Evolutionary conservation across 2,888 invertebrate species (phyloP), one percentile per base, ranked within the genome.

Genomic region (Baccha elongata): DNA sequence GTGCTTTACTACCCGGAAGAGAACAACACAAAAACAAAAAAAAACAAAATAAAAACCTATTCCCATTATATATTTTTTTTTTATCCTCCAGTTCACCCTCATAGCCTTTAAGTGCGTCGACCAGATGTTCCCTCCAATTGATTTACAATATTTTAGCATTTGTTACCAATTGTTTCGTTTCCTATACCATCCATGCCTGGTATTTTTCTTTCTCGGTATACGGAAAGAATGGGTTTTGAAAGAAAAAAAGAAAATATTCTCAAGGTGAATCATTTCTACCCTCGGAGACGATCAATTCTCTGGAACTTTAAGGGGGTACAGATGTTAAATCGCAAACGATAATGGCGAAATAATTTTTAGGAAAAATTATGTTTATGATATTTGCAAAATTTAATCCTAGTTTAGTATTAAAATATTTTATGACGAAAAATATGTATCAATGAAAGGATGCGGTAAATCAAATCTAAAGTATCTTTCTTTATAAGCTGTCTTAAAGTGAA

Each of bases 111-210:
- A 80, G 46, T 69, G 15, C 46, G 21, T 53, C 58, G 58, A 23
- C 74, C 80, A 80, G 80, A 69, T 80, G 80, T 40, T 80, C n/a
- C 72, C 73, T 58, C 58, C 88, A 89, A 89, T 89, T 89, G 89
- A 89, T 89, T 89, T 89, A 87, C 87, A 88, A 89, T 89, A 89
- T 89, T 89, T 89, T 88, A 87, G 86, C 86, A 87, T 88, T 74
- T 79, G 76, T 68, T 85, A 67, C 46, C 67, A 73, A 84, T 84
- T 78, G 55, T 13, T 53, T 55, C 35, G 46, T 32, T 21, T 46
- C 40, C 46, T 44, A 11, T 53, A 26, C 13, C 10, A 11, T 46
- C 46, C 21, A 19, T 53, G 52, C 13, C 15, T 42, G 17, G 21
- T 44, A 37, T 53, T 46, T 32, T 23, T 40, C 7, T 42, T 3